These are phyloP conservation scores for Cyanistes caeruleus DNA, from an alignment of 2,113 vertebrate species.

Conservation along the genomic window DNA sequence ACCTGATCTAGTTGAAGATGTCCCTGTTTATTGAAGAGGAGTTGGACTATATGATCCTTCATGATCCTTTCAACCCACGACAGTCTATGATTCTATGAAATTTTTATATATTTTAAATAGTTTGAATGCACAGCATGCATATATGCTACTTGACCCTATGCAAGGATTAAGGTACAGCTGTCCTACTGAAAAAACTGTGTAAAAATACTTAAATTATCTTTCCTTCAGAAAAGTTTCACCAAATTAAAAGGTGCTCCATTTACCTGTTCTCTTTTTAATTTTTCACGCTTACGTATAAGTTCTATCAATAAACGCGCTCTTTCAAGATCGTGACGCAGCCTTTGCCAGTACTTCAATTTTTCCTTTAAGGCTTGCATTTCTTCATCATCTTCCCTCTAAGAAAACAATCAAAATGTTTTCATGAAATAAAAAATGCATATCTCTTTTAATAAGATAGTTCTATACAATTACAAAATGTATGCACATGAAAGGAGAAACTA, in stretches of 20 bases:
- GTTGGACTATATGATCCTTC: background rate
- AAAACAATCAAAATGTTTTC: background rate
- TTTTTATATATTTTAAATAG: background rate
- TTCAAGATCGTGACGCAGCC: constrained; percentile 93
- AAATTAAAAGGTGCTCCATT: background rate
- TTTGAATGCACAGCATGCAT: fast-evolving
- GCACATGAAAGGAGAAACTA: background rate
- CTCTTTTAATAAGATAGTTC: background rate
- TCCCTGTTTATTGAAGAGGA: fast-evolving
- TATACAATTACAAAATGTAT: background rate
- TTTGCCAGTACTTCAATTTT: constrained; percentile 94
- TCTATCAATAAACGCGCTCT: constrained; percentile 91
- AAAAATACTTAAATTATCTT: background rate
- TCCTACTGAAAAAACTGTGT: background rate
- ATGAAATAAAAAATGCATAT: background rate
- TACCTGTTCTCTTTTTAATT: constrained; percentile 97
- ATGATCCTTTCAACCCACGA: background rate
- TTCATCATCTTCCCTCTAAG: constrained; percentile 87
- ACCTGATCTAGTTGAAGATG: background rate
- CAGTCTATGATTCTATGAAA: background rate
- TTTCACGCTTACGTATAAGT: constrained; percentile 95
- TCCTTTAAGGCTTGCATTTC: constrained; percentile 91
- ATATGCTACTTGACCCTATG: fast-evolving
- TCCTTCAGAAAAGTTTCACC: background rate
- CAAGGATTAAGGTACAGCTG: background rate